Conservation (phyloP, 2,888 invertebrate species). For the Tetanocera ferruginea region DNA sequence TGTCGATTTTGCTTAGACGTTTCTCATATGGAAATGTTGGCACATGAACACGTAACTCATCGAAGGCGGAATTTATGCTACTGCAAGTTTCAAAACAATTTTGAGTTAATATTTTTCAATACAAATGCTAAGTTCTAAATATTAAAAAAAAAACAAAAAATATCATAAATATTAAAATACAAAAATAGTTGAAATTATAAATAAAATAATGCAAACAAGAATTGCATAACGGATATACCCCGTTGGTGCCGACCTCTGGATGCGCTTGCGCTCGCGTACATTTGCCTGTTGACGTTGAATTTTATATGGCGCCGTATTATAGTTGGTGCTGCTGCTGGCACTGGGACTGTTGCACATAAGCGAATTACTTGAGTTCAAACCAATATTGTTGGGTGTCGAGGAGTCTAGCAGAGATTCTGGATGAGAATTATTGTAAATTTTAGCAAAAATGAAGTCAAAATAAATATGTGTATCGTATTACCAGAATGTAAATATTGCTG, state of each 20-base stretch:
- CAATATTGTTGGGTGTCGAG: slow-evolving; percentile 57
- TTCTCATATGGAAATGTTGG: slow-evolving; percentile 99
- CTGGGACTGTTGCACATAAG: slow-evolving; percentile 60
- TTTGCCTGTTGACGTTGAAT: slow-evolving; percentile 92
- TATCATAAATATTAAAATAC: background rate
- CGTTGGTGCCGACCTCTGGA: slow-evolving; percentile 96
- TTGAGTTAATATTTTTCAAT: background rate
- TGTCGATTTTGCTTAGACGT: slow-evolving; percentile 97
- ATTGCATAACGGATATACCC: slow-evolving; percentile 72
- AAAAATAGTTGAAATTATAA: background rate
- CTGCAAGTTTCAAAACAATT: slow-evolving; percentile 73
- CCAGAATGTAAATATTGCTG: slow-evolving; percentile 69
- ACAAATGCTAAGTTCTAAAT: background rate
- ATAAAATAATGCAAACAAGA: background rate
- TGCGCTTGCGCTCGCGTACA: slow-evolving; percentile 95
- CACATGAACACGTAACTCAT: slow-evolving; percentile 96
- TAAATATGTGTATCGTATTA: slow-evolving; percentile 37
- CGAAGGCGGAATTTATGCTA: slow-evolving; percentile 99
- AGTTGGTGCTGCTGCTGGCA: slow-evolving; percentile 57
- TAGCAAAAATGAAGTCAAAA: background rate
- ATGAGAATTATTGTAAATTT: slow-evolving; percentile 14
- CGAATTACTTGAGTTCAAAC: slow-evolving; percentile 52
- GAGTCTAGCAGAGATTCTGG: slow-evolving; percentile 63
- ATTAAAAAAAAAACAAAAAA: slow-evolving; percentile 33
- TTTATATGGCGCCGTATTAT: slow-evolving; percentile 73